Evolutionary conservation across 2,113 vertebrate species (phyloP).

Genomic region (Notothenia rossii): DNA sequence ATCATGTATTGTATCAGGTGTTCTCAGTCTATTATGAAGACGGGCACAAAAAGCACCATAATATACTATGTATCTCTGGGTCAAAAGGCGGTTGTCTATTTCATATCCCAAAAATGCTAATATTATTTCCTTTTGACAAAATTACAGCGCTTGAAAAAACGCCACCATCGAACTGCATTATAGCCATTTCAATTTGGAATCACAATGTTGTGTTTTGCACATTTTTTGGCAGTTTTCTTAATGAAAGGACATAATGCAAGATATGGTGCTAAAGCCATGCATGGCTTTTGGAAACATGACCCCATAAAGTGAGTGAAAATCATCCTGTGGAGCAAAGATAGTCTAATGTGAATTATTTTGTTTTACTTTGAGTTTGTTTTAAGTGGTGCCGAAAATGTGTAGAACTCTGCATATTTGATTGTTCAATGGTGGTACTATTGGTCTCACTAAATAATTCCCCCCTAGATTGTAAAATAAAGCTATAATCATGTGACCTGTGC

Average conservation of each 20-base stretch:
- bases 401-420: slow-evolving; percentile 25
- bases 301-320: slow-evolving; percentile 26
- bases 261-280: slow-evolving; percentile 32
- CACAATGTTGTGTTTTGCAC: slow-evolving; percentile 56
- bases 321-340: slow-evolving; percentile 23
- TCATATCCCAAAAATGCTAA: not conserved
- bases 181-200: slow-evolving; percentile 40
- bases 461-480: slow-evolving; percentile 32
- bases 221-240: slow-evolving; percentile 38
- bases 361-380: slow-evolving; percentile 52
- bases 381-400: slow-evolving; percentile 37
- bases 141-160: not conserved
- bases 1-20: not conserved
- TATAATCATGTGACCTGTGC: slow-evolving; percentile 28
- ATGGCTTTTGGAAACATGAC: slow-evolving; percentile 23
- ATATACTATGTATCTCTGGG: slow-evolving; percentile 6
- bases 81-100: slow-evolving; percentile 17
- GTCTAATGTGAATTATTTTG: slow-evolving; percentile 44
- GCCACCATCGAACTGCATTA: not conserved
- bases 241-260: slow-evolving; percentile 48
- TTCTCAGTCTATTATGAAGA: slow-evolving; percentile 29
- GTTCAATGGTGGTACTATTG: slow-evolving; percentile 62
- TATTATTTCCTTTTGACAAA: slow-evolving; percentile 5
- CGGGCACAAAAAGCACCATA: slow-evolving; percentile 11
- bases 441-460: not conserved